Percentiles rank a stretch among this genome's conserved stretches.
phyloP scores from a whole-genome alignment of 2,888 invertebrate species.

The Leptopilina drosophilae region DNA sequence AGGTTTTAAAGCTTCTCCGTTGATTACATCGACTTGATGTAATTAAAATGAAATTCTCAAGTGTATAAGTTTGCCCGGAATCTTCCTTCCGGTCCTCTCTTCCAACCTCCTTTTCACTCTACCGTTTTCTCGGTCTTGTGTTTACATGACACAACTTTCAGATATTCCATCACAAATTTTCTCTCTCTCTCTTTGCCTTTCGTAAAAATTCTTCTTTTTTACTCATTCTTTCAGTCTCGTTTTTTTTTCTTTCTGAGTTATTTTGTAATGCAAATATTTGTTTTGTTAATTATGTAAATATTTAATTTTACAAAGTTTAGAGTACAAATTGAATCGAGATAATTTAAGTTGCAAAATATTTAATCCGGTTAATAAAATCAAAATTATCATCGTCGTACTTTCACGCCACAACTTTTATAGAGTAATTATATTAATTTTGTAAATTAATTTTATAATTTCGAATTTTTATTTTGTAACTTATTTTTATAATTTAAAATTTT shows the following conservation, averaged over 20 bases:
- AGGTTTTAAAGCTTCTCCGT: constrained; percentile 28
- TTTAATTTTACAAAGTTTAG: too few species aligned
- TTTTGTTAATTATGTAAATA: too few species aligned
- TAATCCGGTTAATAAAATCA: too few species aligned
- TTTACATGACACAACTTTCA: constrained; percentile 61
- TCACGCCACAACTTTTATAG: too few species aligned
- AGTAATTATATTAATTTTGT: too few species aligned
- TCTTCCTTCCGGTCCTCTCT: constrained; percentile 30
- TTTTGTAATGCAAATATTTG: background rate
- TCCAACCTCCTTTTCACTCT: constrained; percentile 46
- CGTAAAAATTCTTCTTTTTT: constrained; percentile 48
- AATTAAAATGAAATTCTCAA: constrained; percentile 65
- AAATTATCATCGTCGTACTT: too few species aligned
- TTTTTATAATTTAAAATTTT: too few species aligned
- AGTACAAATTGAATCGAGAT: too few species aligned
- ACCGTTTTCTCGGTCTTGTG: constrained; percentile 53
- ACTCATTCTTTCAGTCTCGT: constrained; percentile 33
- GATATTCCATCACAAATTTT: constrained; percentile 64
- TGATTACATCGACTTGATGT: constrained; percentile 47
- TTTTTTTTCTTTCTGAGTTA: constrained; percentile 22
- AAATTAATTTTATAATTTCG: too few species aligned
- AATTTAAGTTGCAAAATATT: too few species aligned
- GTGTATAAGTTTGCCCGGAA: constrained; percentile 55
- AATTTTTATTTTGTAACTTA: too few species aligned
- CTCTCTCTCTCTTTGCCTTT: constrained; percentile 43